Evolutionary conservation across 2,797 vertebrate genomes (phyloP).

Genomic region (Pristis pectinata): DNA sequence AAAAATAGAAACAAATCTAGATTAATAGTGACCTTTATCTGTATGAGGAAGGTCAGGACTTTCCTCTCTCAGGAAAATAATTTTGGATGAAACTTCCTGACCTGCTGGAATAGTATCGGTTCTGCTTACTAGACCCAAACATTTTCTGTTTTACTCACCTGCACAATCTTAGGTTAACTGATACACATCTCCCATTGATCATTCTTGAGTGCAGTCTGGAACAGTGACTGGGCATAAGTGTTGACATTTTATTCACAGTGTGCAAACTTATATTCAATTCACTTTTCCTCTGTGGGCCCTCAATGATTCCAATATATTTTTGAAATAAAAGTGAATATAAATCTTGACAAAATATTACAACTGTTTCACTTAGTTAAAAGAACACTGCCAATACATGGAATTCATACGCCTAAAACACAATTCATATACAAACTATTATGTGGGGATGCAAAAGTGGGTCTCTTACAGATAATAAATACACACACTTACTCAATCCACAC

Average conservation of each 20-base stretch:
- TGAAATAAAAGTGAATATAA: background rate
- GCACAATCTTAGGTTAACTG: background rate
- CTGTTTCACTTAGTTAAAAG: background rate
- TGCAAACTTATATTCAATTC: background rate
- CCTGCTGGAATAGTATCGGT: background rate
- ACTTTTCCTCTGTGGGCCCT: background rate
- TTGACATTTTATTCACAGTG: background rate
- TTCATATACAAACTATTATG: background rate
- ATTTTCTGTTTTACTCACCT: background rate
- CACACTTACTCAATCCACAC: slow-evolving; percentile 81
- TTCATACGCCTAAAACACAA: background rate
- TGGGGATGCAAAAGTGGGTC: background rate
- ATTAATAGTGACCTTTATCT: background rate
- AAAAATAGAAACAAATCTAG: background rate
- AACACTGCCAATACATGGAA: background rate
- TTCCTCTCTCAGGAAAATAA: background rate
- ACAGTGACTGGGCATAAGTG: background rate
- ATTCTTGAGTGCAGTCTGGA: background rate
- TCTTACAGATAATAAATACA: too few relatives aligned
- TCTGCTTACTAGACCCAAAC: background rate
- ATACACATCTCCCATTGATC: background rate
- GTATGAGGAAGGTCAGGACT: background rate
- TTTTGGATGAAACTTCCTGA: background rate
- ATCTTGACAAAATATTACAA: background rate
- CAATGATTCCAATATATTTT: background rate